These are phyloP conservation scores for Helicoverpa assulta DNA, from an alignment of 2,888 invertebrate species.

Conservation along the genomic window DNA sequence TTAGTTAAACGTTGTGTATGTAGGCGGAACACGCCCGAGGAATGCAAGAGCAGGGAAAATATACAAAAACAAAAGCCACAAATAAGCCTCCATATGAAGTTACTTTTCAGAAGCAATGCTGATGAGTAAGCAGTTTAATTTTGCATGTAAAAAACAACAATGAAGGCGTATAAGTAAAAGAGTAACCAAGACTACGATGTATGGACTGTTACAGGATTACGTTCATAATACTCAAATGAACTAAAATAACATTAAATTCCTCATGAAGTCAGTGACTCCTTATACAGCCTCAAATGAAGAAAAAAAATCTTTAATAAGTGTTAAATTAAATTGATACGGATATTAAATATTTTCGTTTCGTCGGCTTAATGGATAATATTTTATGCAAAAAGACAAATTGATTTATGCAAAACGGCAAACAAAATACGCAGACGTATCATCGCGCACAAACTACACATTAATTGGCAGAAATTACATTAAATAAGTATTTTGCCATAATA, in stretches of 20 bases:
- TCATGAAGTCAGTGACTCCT: not conserved
- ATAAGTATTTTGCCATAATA: not conserved
- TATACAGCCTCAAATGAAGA: conserved; percentile 15
- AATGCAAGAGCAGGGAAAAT: conserved; percentile 5
- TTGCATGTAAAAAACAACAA: no score
- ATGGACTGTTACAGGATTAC: not conserved
- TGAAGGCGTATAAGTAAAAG: not conserved
- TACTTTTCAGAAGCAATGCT: no score
- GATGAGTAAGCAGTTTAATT: no score
- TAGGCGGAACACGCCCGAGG: conserved; percentile 39
- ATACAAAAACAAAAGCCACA: not conserved
- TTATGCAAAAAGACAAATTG: conserved; percentile 24
- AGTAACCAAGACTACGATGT: not conserved
- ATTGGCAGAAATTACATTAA: not conserved
- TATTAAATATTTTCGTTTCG: conserved; percentile 36
- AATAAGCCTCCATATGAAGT: no score
- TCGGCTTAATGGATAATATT: conserved; percentile 40
- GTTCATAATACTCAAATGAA: not conserved
- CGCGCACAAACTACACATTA: conserved; percentile 12
- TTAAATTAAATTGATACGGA: conserved; percentile 44
- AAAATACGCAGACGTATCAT: conserved; percentile 34
- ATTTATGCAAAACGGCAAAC: conserved; percentile 50
- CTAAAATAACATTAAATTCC: not conserved
- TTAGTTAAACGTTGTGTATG: conserved; percentile 42
- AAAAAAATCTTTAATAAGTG: conserved; percentile 30